These are phyloP conservation scores for Hylyphantes graminicola DNA, from an alignment of 1,140 invertebrate genomes.

Conservation along the genomic window DNA sequence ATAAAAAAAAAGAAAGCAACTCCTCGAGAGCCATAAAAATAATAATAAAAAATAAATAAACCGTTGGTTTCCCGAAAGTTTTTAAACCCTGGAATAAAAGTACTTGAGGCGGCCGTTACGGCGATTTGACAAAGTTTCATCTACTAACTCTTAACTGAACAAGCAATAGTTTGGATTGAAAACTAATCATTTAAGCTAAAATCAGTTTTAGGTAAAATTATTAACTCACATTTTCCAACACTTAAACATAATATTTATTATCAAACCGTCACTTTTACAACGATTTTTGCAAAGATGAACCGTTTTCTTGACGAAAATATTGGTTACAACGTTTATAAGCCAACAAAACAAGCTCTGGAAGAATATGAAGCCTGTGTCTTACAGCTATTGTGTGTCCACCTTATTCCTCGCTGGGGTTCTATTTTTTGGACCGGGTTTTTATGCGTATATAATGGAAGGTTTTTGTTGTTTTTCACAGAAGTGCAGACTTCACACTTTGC, in stretches of 20 bases:
- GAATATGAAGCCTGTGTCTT: constrained; percentile 40
- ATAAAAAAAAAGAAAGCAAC: constrained; percentile 9
- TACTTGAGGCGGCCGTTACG: not conserved
- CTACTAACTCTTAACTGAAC: too few species aligned
- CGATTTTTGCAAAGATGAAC: too few species aligned
- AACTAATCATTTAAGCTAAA: too few species aligned
- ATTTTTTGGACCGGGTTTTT: constrained; percentile 17
- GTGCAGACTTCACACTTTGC: constrained; percentile 52
- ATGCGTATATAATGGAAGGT: constrained; percentile 44
- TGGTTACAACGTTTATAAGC: too few species aligned
- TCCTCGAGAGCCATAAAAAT: too few species aligned
- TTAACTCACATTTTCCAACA: too few species aligned
- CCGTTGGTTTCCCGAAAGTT: constrained; percentile 28
- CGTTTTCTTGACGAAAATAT: too few species aligned
- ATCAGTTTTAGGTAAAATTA: too few species aligned
- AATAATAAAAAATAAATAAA: not conserved
- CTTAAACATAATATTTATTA: too few species aligned
- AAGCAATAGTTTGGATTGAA: too few species aligned
- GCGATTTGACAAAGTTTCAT: too few species aligned
- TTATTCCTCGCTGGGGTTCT: constrained; percentile 34
- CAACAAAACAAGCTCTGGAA: not conserved
- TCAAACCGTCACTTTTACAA: too few species aligned
- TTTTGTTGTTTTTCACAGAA: constrained; percentile 30
- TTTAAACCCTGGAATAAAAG: constrained; percentile 53
- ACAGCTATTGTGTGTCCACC: constrained; percentile 45